Percentiles rank a stretch among this genome's conserved stretches.
phyloP scores from a whole-genome alignment of 30 jellyfish, hydroid and myxozoan genomes.

The Rhopilema esculentum region DNA sequence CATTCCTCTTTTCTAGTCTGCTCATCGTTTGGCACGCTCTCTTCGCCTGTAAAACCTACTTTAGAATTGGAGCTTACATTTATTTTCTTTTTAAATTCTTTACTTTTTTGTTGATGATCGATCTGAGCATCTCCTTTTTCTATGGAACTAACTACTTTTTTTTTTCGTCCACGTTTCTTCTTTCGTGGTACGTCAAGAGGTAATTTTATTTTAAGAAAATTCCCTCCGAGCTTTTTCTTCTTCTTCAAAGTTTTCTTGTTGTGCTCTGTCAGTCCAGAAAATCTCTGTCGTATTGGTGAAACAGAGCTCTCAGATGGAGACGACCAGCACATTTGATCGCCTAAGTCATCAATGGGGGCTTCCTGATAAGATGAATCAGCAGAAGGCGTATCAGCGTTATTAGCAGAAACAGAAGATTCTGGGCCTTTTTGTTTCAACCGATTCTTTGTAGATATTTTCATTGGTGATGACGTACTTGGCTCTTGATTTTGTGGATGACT shows the following conservation, averaged over 20 bases:
- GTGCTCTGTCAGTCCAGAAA: not conserved
- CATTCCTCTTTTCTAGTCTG: not conserved
- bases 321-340: not conserved
- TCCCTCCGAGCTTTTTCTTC: conserved; percentile 25
- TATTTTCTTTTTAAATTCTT: no score
- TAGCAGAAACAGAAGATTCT: not conserved
- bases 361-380: not conserved
- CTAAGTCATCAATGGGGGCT: not conserved
- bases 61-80: not conserved
- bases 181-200: not conserved
- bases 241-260: not conserved
- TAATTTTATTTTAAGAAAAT: conserved; percentile 16
- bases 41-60: not conserved
- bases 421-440: not conserved
- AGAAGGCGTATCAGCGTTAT: not conserved
- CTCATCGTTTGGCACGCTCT: not conserved
- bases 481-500: not conserved
- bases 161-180: conserved; percentile 4
- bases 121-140: not conserved
- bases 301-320: not conserved
- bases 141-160: not conserved
- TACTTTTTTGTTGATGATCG: not conserved
- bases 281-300: not conserved
- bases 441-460: not conserved
- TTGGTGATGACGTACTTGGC: not conserved